A percentile compares a stretch with the other conserved stretches of the same genome.
Evolutionary conservation across 2,113 vertebrate genomes (phyloP).

Genomic region (Lagopus leucura): DNA sequence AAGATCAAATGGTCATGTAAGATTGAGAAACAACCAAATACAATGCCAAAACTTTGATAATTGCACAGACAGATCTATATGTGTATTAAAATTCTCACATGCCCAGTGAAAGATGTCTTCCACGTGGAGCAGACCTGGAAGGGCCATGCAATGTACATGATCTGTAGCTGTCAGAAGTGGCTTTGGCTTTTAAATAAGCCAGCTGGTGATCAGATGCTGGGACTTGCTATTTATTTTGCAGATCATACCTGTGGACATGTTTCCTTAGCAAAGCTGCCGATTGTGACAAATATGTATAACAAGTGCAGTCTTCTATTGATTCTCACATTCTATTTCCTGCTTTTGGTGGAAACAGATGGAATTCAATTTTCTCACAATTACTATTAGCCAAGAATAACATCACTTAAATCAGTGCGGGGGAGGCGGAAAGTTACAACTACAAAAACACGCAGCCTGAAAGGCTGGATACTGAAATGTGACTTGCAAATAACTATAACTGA

Average conservation of each 20-base stretch:
- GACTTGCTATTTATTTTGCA: slow-evolving; percentile 63
- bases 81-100: background rate
- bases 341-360: slow-evolving; percentile 73
- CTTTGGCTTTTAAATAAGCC: slow-evolving; percentile 31
- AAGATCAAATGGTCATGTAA: background rate
- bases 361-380: slow-evolving; percentile 72
- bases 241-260: slow-evolving; percentile 46
- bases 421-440: slow-evolving; percentile 65
- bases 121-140: background rate
- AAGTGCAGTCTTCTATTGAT: slow-evolving; percentile 72
- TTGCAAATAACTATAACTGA: slow-evolving; percentile 35
- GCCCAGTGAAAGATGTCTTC: background rate
- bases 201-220: slow-evolving; percentile 56
- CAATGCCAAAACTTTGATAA: background rate
- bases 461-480: slow-evolving; percentile 53
- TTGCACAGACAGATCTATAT: background rate
- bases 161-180: background rate
- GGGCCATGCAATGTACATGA: background rate
- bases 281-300: slow-evolving; percentile 69
- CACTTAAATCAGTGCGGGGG: slow-evolving; percentile 63
- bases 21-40: background rate
- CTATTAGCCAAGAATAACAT: slow-evolving; percentile 75
- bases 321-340: slow-evolving; percentile 71
- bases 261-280: slow-evolving; percentile 58
- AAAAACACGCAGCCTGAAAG: slow-evolving; percentile 55